Percentiles rank a stretch among this genome's conserved stretches.
Evolutionary conservation across 1,140 invertebrate genomes (phyloP).

Genomic region (Penaeus chinensis): DNA sequence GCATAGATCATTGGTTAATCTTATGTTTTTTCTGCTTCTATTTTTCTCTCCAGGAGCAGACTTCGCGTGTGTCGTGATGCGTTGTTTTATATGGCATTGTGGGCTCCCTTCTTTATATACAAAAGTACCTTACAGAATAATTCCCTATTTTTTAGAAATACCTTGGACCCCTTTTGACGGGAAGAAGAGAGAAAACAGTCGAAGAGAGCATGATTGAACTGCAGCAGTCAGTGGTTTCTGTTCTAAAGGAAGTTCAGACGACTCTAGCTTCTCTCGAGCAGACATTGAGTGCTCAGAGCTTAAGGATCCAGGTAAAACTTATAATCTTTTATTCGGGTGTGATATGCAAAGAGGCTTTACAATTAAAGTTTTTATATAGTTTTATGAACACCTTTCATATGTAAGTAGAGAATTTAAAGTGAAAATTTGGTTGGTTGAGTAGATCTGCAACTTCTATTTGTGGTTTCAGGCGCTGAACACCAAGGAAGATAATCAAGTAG

Average conservation of each 20-base stretch:
- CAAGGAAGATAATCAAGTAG: slow-evolving; percentile 25
- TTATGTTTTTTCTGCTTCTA: no score
- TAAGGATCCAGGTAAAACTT: slow-evolving; percentile 37
- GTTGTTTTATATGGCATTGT: no score
- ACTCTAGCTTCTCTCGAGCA: slow-evolving; percentile 41
- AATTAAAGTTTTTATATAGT: no score
- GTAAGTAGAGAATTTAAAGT: not conserved
- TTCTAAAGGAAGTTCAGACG: slow-evolving; percentile 49
- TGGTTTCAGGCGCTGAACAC: slow-evolving; percentile 19
- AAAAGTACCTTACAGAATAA: no score
- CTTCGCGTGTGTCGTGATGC: no score
- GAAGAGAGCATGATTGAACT: slow-evolving; percentile 53
- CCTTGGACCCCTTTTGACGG: slow-evolving; percentile 44
- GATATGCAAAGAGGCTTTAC: not conserved
- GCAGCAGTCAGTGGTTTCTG: slow-evolving; percentile 44
- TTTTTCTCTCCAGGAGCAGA: no score
- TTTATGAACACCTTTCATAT: not conserved
- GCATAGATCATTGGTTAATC: no score
- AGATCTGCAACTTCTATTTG: not conserved
- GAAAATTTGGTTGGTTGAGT: not conserved
- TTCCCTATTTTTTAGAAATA: slow-evolving; percentile 24
- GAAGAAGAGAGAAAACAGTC: slow-evolving; percentile 42
- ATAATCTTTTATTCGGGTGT: not conserved
- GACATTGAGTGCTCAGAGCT: slow-evolving; percentile 33
- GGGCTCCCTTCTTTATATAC: no score